phyloP scores from a whole-genome alignment of 2,888 invertebrate species.

The Epinotia ramella region DNA sequence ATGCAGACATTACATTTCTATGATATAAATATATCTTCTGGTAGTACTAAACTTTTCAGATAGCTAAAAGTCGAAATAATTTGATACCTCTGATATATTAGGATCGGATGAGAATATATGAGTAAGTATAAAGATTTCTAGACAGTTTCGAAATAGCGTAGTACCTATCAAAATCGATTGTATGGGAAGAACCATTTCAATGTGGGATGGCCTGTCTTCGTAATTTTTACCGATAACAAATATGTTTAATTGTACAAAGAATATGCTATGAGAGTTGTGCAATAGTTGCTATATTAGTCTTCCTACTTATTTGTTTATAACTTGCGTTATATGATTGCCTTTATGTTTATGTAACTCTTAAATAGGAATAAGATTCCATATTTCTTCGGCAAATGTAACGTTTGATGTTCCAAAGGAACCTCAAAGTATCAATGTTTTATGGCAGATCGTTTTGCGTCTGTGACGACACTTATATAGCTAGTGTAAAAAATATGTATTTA shows the following conservation, averaged over 20 bases:
- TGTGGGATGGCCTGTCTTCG: too few relatives aligned
- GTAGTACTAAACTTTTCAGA: neutral
- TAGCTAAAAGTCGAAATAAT: too few relatives aligned
- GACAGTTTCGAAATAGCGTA: too few relatives aligned
- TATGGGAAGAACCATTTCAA: too few relatives aligned
- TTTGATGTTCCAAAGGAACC: neutral
- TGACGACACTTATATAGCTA: neutral
- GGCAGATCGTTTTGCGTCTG: neutral
- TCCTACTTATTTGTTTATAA: neutral
- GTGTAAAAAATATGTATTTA: constrained; percentile 4
- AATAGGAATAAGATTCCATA: neutral
- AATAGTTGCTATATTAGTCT: neutral
- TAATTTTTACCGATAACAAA: too few relatives aligned
- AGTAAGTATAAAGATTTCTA: too few relatives aligned
- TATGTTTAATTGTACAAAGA: neutral
- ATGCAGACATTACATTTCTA: neutral
- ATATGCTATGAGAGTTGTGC: neutral
- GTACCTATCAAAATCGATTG: too few relatives aligned
- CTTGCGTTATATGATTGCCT: neutral
- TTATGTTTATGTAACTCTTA: neutral
- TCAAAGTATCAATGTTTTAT: neutral
- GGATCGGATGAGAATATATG: too few relatives aligned
- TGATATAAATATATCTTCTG: neutral
- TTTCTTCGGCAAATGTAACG: neutral
- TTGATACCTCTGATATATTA: too few relatives aligned